Evolutionary conservation across 1,140 invertebrate genomes (phyloP).

Genomic region (Pararge aegeria): DNA sequence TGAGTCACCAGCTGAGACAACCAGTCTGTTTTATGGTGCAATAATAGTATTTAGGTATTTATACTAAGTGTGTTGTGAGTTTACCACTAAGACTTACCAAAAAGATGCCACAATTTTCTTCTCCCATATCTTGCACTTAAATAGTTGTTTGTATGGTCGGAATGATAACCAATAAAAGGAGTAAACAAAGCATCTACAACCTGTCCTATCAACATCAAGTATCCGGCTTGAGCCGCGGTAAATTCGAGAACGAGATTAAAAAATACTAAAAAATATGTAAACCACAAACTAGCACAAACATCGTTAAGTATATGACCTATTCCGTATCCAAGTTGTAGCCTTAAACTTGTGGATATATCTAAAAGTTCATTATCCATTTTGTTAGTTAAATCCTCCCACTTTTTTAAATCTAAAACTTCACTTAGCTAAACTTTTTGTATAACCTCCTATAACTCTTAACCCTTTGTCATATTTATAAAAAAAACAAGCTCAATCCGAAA

Average conservation of each 20-base stretch:
- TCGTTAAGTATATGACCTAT: conserved; percentile 96
- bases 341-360: conserved; percentile 66
- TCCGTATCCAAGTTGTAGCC: conserved; percentile 79
- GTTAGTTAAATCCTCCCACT: conserved; percentile 9
- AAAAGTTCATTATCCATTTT: conserved; percentile 72
- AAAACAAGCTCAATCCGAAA: too few relatives aligned
- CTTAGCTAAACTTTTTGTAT: too few relatives aligned
- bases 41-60: too few relatives aligned
- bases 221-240: conserved; percentile 86
- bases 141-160: conserved; percentile 86
- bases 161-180: conserved; percentile 93
- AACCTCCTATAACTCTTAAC: too few relatives aligned
- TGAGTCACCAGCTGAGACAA: too few relatives aligned
- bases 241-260: conserved; percentile 93
- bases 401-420: not conserved
- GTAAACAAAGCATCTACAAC: conserved; percentile 94
- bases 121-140: conserved; percentile 88
- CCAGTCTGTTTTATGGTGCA: too few relatives aligned
- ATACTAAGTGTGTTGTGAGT: too few relatives aligned
- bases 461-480: too few relatives aligned
- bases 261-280: conserved; percentile 96
- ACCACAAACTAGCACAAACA: conserved; percentile 98
- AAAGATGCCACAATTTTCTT: conserved; percentile 95
- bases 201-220: conserved; percentile 92
- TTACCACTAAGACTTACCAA: too few relatives aligned